Evolutionary conservation across 2,113 vertebrate genomes (phyloP), one percentile per base, ranked within the genome.

Genomic region (Muscicapa adusta): DNA sequence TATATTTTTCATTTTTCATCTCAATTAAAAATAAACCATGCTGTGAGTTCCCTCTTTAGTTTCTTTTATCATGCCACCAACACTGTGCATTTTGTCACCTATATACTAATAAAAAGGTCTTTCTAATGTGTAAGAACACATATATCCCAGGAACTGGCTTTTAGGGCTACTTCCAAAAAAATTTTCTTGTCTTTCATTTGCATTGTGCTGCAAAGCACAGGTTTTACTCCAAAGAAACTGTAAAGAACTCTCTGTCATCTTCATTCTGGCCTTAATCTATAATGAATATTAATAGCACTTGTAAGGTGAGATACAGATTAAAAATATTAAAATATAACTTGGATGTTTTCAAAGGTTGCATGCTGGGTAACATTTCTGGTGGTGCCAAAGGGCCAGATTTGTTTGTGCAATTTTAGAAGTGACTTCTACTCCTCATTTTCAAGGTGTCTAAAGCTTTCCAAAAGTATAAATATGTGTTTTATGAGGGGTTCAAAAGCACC

Each of bases 11-110:
- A 93, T 96, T 97, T 98, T 96, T 97, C 96, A 96, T 88, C 94
- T 96, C 97, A 97, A 97, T 98, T 98, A 98, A 98, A 98, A 98
- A 96, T 94, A 97, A 97, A 96, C 75, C 95, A 97, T 91, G 89
- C 96, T 96, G 95, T 93, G 97, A 97, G 89, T 92, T 68, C 56
- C 14, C 77, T 94, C 86, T 72, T 66, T 80, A 45, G 73, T 93
- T 93, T 96, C 81, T 87, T 97, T 94, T 82, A 96, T 97, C 95
- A 91, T 93, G 76, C 58, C 89, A 91, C 89, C 85, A 94, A 94
- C 34, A 89, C 93, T 42, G 15, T 53, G 48, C 29, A 70, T 94
- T 88, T 93, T 96, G 94, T 93, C 83, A 93, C 53, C 63, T 82
- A 65, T 24, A 91, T 50, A 16, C 79, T 87, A 96, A 97, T 26